Evolutionary conservation across 2,888 invertebrate species (phyloP), one percentile per base, ranked within the genome.

Genomic region (Himalopsyche tibetana): DNA sequence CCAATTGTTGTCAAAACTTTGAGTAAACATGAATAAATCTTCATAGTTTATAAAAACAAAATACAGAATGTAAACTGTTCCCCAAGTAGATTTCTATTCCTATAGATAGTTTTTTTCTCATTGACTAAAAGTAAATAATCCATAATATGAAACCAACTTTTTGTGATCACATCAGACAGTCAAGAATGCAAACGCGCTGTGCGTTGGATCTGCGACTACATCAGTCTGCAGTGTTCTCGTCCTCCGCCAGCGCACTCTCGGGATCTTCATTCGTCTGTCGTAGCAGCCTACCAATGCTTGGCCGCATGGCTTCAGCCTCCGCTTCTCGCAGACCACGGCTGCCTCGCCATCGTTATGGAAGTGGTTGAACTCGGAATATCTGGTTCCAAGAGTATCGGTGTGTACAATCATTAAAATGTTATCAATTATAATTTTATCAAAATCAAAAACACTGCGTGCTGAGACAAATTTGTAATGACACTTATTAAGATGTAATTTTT

Each of bases 151-250:
- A 69, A 42, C 55, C 9, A 0, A 9, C 40, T 5, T 40, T 4
- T 12, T 40, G 11, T 40, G 9, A 51, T 15, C 40, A 42, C 9
- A 79, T 17, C 82, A 88, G 88, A 88, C 63, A 88, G 87, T 63
- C n/a, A 97, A 90, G 98, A 98, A 92, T 97, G 98, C 91, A 97
- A 97, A 92, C 94, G 98, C 90, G 97, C 98, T 17, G 98, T 99
- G 38, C 98, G 98, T 90, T 99, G 99, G 97, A 95, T 99, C 86
- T 99, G 99, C 92, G 98, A 99, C 93, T 99, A 99, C 93, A 99
- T 99, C 90, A 96, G 97, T 84, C 96, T 97, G 91, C 99, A 99
- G 91, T 98, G 99, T 93, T 97, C 97, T 90, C 95, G 98, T 89
- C 99, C 98, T 84, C 99, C 98, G 84, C 98, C 96, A 86, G 97